Evolutionary conservation across 2,797 vertebrate genomes (phyloP), one percentile per base, ranked within the genome.

Genomic region (Dipus sagitta): DNA sequence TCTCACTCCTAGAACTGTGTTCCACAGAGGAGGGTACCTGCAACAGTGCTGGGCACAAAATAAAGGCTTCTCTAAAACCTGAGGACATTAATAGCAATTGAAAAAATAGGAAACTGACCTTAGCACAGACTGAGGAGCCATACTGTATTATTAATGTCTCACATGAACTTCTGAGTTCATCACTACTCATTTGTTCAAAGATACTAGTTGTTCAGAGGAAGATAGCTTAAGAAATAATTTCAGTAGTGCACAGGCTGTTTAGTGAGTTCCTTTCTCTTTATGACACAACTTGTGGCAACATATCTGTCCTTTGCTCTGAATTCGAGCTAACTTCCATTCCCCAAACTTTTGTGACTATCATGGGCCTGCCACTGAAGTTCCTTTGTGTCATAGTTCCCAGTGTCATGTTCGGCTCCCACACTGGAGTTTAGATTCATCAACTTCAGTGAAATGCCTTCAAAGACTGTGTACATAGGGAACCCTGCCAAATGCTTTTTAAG

Each of bases 121-220:
- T 65, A 58, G 34, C n/a, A 78, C n/a, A 28, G 34, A 32, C 15
- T 18, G 32, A 52, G 24, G 28, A 60, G 32, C 52, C 11, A 17
- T 23, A 13, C 32, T 54, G 8, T 23, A 14, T 30, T 64, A 72
- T 26, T 32, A 15, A 75, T 65, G 71, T 86, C 77, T 85, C 26
- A 70, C 17, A 12, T 12, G 42, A 86, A 93, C 74, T 75, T 47
- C 64, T 81, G 38, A 60, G 71, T 92, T 42, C 18, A 2, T 54
- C 15, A 42, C 28, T 74, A 77, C 38, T 20, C 58, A 14, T 84
- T 72, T 85, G 34, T 93, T 76, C 9, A 87, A 92, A 95, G 81
- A 76, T 32, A 94, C 20, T 65, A 58, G 21, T 30, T 91, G 8
- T 23, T 58, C 62, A 26, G 38, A 91, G 65, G 34, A 84, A 91